phyloP scores from a whole-genome alignment of 2,888 invertebrate species.

The Cyrtodaria siliqua region DNA sequence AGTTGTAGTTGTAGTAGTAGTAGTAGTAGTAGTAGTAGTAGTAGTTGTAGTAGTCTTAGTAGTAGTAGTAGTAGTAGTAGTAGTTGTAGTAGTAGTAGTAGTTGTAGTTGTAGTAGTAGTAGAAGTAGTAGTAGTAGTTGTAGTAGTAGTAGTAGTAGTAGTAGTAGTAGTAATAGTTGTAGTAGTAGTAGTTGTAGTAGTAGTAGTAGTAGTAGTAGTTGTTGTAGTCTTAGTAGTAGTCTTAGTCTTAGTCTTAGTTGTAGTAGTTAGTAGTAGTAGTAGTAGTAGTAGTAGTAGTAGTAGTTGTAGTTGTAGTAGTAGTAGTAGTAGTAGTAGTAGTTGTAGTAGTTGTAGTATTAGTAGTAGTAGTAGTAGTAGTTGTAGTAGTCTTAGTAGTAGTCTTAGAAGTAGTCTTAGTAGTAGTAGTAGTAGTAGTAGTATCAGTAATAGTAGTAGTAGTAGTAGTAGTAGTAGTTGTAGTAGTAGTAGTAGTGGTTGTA shows the following conservation, averaged over 20 bases:
- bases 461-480: conserved; percentile 6
- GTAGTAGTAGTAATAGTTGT: no score
- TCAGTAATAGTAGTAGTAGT: conserved; percentile 6
- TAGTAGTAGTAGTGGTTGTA: conserved; percentile 6
- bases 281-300: no score
- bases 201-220: no score
- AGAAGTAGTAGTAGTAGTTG: conserved; percentile 8
- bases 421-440: conserved; percentile 5
- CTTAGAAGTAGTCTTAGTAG: not conserved
- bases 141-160: conserved; percentile 2
- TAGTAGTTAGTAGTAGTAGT: no score
- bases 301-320: no score
- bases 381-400: conserved; percentile 4
- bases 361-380: not conserved
- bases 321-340: no score
- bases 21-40: conserved; percentile 8
- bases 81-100: conserved; percentile 9
- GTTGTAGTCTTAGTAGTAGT: no score
- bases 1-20: conserved; percentile 1
- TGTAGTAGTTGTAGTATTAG: no score
- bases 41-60: conserved; percentile 4
- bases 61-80: conserved; percentile 2
- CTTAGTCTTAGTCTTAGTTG: no score
- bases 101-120: conserved; percentile 8
- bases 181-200: no score